Conservation (phyloP, 2,888 invertebrate genomes). For the Helicoverpa assulta region DNA sequence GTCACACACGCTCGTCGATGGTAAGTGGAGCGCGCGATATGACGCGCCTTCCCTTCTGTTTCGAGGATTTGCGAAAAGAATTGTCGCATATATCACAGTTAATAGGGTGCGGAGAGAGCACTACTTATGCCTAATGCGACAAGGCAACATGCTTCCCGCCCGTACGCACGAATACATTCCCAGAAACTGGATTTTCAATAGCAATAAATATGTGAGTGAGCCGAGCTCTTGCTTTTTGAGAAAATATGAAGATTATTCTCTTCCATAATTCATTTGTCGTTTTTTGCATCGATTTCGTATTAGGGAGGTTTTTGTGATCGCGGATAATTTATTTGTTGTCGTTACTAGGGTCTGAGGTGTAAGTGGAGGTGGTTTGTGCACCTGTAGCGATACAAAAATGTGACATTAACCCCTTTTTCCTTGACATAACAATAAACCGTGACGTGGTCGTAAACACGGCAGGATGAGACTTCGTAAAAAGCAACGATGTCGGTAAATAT, state of each 20-base stretch:
- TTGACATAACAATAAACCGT: conserved; percentile 84
- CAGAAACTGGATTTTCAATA: conserved; percentile 84
- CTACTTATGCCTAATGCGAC: conserved; percentile 90
- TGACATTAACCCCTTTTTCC: conserved; percentile 82
- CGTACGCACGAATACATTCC: conserved; percentile 82
- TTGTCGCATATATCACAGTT: conserved; percentile 89
- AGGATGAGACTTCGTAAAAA: conserved; percentile 84
- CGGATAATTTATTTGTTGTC: conserved; percentile 50
- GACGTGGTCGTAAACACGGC: conserved; percentile 82
- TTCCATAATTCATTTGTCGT: conserved; percentile 66
- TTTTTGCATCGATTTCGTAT: conserved; percentile 62
- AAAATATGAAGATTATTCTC: conserved; percentile 72
- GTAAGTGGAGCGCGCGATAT: conserved; percentile 82
- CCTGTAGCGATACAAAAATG: conserved; percentile 79
- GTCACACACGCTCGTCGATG: conserved; percentile 80
- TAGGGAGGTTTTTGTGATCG: conserved; percentile 54
- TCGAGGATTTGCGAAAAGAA: conserved; percentile 88
- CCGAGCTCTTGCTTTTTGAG: conserved; percentile 65
- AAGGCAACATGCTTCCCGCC: conserved; percentile 87
- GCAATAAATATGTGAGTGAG: conserved; percentile 84
- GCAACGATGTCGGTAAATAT: conserved; percentile 86
- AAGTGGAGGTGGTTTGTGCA: conserved; percentile 58
- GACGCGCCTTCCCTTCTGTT: conserved; percentile 85
- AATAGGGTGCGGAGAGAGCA: conserved; percentile 90
- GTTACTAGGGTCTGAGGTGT: conserved; percentile 35